These are phyloP conservation scores for Drosophila subobscura DNA, from an alignment of 1,140 invertebrate species.

Conservation along the genomic window DNA sequence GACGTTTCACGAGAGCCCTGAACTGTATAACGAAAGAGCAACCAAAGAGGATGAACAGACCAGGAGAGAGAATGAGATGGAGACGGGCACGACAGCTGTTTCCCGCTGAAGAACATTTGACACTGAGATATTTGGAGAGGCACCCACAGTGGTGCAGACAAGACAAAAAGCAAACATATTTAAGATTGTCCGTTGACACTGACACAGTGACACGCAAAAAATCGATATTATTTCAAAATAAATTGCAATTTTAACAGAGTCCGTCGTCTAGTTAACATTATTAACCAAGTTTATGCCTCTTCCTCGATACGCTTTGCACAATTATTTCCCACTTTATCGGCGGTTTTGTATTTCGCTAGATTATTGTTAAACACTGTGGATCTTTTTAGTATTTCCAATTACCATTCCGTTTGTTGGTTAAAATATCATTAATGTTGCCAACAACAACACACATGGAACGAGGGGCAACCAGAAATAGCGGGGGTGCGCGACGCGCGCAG, in stretches of 20 bases:
- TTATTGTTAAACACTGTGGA: conserved; percentile 41
- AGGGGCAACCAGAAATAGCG: conserved; percentile 1
- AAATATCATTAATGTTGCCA: conserved; percentile 67
- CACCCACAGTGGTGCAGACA: conserved; percentile 50
- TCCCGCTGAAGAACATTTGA: conserved; percentile 58
- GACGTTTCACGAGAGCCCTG: neutral
- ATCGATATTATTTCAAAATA: conserved; percentile 60
- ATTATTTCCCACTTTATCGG: conserved; percentile 28
- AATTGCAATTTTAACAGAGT: conserved; percentile 59
- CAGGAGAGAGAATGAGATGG: conserved; percentile 30
- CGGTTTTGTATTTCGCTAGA: conserved; percentile 31
- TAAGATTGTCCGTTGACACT: conserved; percentile 52
- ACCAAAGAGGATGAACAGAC: conserved; percentile 25
- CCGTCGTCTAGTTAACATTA: conserved; percentile 50
- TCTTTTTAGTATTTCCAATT: conserved; percentile 54
- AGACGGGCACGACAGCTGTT: conserved; percentile 62
- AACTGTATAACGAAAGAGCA: conserved; percentile 35
- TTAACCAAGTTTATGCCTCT: conserved; percentile 46
- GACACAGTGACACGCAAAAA: conserved; percentile 78
- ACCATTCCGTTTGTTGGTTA: conserved; percentile 71
- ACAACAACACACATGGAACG: conserved; percentile 47
- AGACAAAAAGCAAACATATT: conserved; percentile 29
- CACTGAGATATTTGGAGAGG: conserved; percentile 56
- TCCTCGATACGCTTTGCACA: conserved; percentile 1
- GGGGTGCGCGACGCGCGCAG: conserved; percentile 69